phyloP scores from a whole-genome alignment of 2,797 vertebrate species.

The Muscicapa comitata region DNA sequence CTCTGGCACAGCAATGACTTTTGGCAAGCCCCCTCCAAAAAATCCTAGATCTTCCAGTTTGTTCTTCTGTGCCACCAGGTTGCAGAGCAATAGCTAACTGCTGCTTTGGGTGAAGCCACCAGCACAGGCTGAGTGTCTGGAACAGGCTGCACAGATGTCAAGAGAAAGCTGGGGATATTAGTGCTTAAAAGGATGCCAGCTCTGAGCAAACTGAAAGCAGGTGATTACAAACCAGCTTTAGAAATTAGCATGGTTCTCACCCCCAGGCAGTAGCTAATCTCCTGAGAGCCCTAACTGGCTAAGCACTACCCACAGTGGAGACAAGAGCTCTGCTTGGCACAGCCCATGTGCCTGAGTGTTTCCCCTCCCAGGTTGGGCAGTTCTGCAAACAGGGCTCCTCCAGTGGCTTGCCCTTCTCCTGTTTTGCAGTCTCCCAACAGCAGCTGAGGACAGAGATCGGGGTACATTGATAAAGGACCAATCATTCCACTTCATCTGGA shows the following conservation, averaged over 20 bases:
- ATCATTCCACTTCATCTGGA: neutral
- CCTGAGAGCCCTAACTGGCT: neutral
- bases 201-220: neutral
- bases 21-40: neutral
- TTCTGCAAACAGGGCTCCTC: neutral
- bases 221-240: slow-evolving; percentile 32
- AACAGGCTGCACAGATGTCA: neutral
- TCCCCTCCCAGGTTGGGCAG: neutral
- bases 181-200: neutral
- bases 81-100: neutral
- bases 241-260: neutral
- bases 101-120: neutral
- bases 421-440: neutral
- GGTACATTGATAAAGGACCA: neutral
- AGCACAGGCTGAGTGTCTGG: rapidly evolving
- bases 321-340: neutral
- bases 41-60: neutral
- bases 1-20: neutral
- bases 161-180: slow-evolving; percentile 21
- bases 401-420: neutral
- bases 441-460: neutral
- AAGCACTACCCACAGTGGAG: neutral
- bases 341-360: neutral
- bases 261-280: neutral
- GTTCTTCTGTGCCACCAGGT: neutral